A percentile compares a stretch with the other conserved stretches of the same genome.
These are phyloP conservation scores for Chamaetylas fuelleborni DNA, from an alignment of 2,113 vertebrate species.

Conservation along the genomic window DNA sequence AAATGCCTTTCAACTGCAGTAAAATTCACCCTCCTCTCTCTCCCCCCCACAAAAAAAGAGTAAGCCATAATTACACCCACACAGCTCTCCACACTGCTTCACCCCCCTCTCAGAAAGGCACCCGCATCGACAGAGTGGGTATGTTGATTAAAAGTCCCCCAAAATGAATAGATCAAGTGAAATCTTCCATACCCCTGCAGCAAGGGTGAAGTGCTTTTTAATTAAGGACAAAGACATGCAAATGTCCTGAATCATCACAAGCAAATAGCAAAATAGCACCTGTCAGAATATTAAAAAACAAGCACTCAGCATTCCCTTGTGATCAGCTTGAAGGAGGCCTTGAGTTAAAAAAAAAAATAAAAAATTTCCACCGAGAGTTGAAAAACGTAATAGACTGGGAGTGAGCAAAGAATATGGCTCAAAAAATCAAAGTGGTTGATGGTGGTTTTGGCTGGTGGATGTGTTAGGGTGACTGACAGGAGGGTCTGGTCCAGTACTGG, in stretches of 20 bases:
- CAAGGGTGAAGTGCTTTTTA: conserved; percentile 60
- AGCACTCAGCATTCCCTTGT: conserved; percentile 49
- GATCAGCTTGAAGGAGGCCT: conserved; percentile 30
- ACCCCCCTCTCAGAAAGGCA: not conserved
- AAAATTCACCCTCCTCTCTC: not conserved
- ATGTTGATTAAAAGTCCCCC: conserved; percentile 48
- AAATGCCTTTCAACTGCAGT: conserved; percentile 16
- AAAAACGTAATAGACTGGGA: not conserved
- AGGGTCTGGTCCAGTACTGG: not conserved
- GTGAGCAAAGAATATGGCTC: not conserved
- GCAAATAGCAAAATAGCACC: conserved; percentile 65
- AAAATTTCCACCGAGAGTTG: not conserved
- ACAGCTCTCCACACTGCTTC: not conserved
- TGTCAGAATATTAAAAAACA: conserved; percentile 61
- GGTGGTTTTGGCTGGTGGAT: not conserved
- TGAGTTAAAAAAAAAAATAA: not conserved
- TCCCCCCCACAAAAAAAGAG: too few species aligned
- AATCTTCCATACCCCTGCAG: conserved; percentile 43
- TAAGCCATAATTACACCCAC: conserved; percentile 45
- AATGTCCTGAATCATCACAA: conserved; percentile 65
- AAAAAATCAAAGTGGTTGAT: not conserved
- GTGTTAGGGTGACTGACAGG: rapidly evolving
- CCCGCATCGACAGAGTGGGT: not conserved
- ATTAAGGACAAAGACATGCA: conserved; percentile 67
- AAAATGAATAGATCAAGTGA: conserved; percentile 24